Percentiles rank a stretch among this genome's conserved stretches.
These are phyloP conservation scores for Altica lythri DNA, from an alignment of 2,888 invertebrate genomes.

Conservation along the genomic window DNA sequence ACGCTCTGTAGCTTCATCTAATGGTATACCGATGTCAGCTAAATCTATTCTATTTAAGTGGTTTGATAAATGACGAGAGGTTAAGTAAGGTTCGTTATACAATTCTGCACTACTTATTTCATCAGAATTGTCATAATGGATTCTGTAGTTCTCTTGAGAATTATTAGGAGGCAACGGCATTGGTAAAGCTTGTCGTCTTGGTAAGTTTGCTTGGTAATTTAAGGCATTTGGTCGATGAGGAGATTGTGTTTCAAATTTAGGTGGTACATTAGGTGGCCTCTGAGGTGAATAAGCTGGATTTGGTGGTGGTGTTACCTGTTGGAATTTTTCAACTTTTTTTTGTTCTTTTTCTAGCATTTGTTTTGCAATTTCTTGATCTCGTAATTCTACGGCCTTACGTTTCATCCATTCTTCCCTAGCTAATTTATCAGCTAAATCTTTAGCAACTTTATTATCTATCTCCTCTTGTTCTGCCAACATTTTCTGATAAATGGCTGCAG, in stretches of 20 bases:
- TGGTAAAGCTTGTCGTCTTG: slow-evolving; percentile 51
- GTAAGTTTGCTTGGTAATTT: slow-evolving; percentile 48
- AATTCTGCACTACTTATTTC: slow-evolving; percentile 43
- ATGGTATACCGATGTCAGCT: slow-evolving; percentile 58
- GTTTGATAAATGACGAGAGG: slow-evolving; percentile 38
- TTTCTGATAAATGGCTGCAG: slow-evolving; percentile 64
- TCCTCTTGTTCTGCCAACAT: slow-evolving; percentile 72
- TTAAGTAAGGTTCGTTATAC: slow-evolving; percentile 52
- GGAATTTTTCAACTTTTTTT: slow-evolving; percentile 37
- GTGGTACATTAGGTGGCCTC: slow-evolving; percentile 41
- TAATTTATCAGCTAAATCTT: slow-evolving; percentile 68
- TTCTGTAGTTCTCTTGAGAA: slow-evolving; percentile 45
- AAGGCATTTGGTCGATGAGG: slow-evolving; percentile 46
- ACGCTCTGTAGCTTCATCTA: slow-evolving; percentile 60
- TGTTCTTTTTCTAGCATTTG: slow-evolving; percentile 58
- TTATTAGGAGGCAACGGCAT: slow-evolving; percentile 52
- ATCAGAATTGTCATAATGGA: slow-evolving; percentile 34
- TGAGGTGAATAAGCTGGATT: slow-evolving; percentile 38
- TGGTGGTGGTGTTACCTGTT: slow-evolving; percentile 24
- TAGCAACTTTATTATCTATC: slow-evolving; percentile 68
- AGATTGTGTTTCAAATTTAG: slow-evolving; percentile 39
- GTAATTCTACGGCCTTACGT: slow-evolving; percentile 61
- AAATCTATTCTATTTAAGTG: slow-evolving; percentile 52
- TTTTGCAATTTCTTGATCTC: slow-evolving; percentile 61
- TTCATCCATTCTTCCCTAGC: slow-evolving; percentile 63